Evolutionary conservation across 2,113 vertebrate genomes (phyloP), one percentile per base, ranked within the genome.

Genomic region (Notothenia rossii): DNA sequence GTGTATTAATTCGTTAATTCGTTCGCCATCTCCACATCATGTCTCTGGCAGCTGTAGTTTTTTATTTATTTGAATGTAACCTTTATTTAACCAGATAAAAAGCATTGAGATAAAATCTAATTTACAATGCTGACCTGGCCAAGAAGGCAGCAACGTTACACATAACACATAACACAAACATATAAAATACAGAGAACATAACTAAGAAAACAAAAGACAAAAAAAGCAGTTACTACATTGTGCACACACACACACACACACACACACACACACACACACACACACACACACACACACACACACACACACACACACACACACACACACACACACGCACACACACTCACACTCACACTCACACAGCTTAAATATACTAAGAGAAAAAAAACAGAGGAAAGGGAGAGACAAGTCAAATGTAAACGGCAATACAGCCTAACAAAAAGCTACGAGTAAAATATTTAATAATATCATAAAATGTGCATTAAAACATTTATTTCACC

Each of bases 21-120:
- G 51, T 18, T 62, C 29, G 45, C 64, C 43, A 46, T 65, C 20
- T 29, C 25, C 71, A 77, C 73, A 66, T 77, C 64, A 71, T 61
- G 67, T 75, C n/a, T 75, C 54, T 72, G 66, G 55, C 74, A 84
- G 33, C 70, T 40, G 22, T 22, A 22, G 22, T 22, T 22, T 22
- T 22, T 22, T 22, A 22, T 22, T 22, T 22, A 22, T 22, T 22
- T 22, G 22, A 1, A 22, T 22, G 1, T 22, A 22, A 22, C 22
- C 22, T 22, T 22, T 22, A 22, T 22, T 22, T 22, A 22, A 22
- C 22, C 22, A 22, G 22, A 22, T 22, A 22, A 22, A 22, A 22
- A 22, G 22, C 22, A 22, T 22, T 22, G 22, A 22, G 22, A 22
- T 22, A 22, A 22, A 22, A 22, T 22, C 22, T 22, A 1, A 22